Evolutionary conservation across 1,140 invertebrate genomes (phyloP).

Genomic region (Chionoecetes opilio): DNA sequence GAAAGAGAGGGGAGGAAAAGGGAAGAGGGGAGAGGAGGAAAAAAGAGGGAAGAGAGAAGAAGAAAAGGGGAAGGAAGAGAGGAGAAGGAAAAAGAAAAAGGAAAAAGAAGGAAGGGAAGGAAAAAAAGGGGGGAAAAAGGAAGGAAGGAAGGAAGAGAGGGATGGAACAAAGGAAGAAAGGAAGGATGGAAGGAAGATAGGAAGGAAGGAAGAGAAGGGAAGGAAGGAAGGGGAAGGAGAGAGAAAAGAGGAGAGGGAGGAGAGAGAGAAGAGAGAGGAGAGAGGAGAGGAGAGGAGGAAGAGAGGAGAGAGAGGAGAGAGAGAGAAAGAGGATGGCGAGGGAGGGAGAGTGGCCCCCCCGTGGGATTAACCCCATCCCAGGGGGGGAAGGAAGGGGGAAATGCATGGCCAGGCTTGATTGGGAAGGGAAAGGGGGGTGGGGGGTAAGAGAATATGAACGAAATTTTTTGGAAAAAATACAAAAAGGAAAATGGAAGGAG

Average conservation of each 20-base stretch:
- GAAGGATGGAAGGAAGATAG: too few species aligned
- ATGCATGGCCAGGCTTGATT: not conserved
- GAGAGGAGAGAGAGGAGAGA: not conserved
- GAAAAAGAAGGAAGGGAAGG: not conserved
- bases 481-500: too few species aligned
- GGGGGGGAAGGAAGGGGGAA: not conserved
- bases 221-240: not conserved
- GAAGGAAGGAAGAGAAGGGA: too few species aligned
- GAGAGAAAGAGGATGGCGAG: not conserved
- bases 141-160: not conserved
- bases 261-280: not conserved
- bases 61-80: not conserved
- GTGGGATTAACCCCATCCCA: not conserved
- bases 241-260: not conserved
- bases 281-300: not conserved
- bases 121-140: not conserved
- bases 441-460: too few species aligned
- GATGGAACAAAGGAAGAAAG: too few species aligned
- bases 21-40: slow-evolving; percentile 6
- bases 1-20: not conserved
- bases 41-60: not conserved
- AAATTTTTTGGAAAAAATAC: too few species aligned
- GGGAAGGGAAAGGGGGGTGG: too few species aligned
- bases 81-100: not conserved
- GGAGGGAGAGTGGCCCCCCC: not conserved